Evolutionary conservation across 1,140 invertebrate genomes (phyloP).

Genomic region (Potamilus streckersoni): DNA sequence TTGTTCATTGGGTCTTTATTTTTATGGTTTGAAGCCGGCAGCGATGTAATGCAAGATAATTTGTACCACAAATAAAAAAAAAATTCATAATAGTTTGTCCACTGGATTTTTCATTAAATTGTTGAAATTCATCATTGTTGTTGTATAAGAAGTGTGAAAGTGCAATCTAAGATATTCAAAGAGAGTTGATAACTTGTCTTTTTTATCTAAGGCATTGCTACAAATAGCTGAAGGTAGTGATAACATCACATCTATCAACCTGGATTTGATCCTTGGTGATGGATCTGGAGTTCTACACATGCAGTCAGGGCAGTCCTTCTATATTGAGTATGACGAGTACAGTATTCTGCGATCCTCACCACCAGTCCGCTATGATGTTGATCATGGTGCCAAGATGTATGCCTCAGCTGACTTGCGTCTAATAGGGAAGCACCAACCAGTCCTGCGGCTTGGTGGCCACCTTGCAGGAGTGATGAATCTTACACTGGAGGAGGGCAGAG

Average conservation of each 20-base stretch:
- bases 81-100: too few species aligned
- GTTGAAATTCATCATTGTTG: too few species aligned
- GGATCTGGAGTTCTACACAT: slow-evolving; percentile 43
- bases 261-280: slow-evolving; percentile 50
- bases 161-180: too few species aligned
- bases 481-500: slow-evolving; percentile 41
- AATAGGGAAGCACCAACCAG: slow-evolving; percentile 40
- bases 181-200: too few species aligned
- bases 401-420: slow-evolving; percentile 44
- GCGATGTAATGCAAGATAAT: too few species aligned
- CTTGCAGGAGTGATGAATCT: slow-evolving; percentile 48
- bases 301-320: slow-evolving; percentile 40
- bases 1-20: too few species aligned
- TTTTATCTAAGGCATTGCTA: slow-evolving; percentile 38
- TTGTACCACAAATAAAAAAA: too few species aligned
- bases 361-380: slow-evolving; percentile 47
- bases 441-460: neutral
- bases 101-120: too few species aligned
- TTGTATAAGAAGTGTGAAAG: too few species aligned
- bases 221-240: slow-evolving; percentile 41
- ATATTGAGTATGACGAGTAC: slow-evolving; percentile 44
- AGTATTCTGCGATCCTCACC: slow-evolving; percentile 37
- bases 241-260: slow-evolving; percentile 32
- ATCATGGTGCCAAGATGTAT: slow-evolving; percentile 40
- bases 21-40: too few species aligned